Conservation (phyloP, 2,113 vertebrate species). For the Fregetta grallaria region DNA sequence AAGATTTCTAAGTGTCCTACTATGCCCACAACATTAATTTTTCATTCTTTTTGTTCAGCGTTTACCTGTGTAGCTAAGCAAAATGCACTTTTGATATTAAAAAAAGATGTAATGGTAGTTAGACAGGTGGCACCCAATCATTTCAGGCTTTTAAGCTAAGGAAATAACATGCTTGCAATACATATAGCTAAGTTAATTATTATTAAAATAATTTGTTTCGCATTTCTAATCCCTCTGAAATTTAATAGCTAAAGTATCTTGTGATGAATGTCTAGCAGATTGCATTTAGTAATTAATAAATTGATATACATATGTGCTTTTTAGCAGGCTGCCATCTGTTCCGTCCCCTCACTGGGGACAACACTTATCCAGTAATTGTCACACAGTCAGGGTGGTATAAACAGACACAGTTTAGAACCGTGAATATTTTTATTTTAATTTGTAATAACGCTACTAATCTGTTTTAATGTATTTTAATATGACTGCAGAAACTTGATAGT, state of each 20-base stretch:
- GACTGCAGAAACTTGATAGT: not conserved
- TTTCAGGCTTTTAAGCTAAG: conserved; percentile 37
- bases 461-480: conserved; percentile 14
- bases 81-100: conserved; percentile 24
- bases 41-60: not conserved
- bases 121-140: conserved; percentile 55
- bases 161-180: conserved; percentile 60
- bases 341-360: conserved; percentile 49
- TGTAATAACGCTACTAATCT: not conserved
- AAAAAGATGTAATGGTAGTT: conserved; percentile 16
- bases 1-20: not conserved
- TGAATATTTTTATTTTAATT: not conserved
- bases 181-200: conserved; percentile 64
- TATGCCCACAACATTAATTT: not conserved
- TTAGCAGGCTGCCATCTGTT: conserved; percentile 70
- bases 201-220: conserved; percentile 70
- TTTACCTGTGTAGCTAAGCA: conserved; percentile 21
- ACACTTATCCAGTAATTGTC: conserved; percentile 50
- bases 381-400: conserved; percentile 47
- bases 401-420: conserved; percentile 39
- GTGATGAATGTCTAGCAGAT: conserved; percentile 64
- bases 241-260: conserved; percentile 57
- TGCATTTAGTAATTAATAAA: conserved; percentile 72
- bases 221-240: conserved; percentile 64
- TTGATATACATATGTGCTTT: conserved; percentile 67